Evolutionary conservation across 2,888 invertebrate genomes (phyloP).

Genomic region (Rhamnusium bicolor): DNA sequence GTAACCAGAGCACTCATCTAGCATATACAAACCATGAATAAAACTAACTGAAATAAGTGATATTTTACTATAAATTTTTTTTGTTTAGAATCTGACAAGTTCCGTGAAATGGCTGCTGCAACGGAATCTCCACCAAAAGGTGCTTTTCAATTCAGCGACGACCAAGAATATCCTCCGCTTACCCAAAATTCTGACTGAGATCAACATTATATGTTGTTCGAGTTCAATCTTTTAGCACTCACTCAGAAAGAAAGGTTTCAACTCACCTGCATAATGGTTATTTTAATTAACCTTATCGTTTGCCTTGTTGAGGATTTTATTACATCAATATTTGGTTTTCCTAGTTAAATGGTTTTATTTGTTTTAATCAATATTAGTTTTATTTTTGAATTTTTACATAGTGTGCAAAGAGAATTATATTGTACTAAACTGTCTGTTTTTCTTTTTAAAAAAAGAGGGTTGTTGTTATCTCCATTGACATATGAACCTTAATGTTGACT

Average conservation of each 20-base stretch:
- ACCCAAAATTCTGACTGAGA: constrained; percentile 75
- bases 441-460: constrained; percentile 1
- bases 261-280: constrained; percentile 63
- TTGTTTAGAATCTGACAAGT: constrained; percentile 81
- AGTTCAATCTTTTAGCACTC: constrained; percentile 36
- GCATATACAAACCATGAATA: neutral
- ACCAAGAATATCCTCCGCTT: constrained; percentile 88
- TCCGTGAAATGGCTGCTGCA: constrained; percentile 82
- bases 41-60: neutral
- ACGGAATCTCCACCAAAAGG: constrained; percentile 81
- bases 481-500: neutral
- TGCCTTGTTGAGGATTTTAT: constrained; percentile 66
- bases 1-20: neutral
- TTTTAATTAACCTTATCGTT: constrained; percentile 66
- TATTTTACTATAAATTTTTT: neutral
- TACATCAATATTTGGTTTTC: constrained; percentile 63
- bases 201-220: constrained; percentile 29
- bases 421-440: neutral
- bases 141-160: constrained; percentile 85
- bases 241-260: constrained; percentile 52
- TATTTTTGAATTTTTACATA: neutral
- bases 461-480: neutral
- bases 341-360: constrained; percentile 41
- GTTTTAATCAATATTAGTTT: neutral
- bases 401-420: neutral